These are phyloP conservation scores for Meandrina meandrites DNA, from an alignment of 92 coral and sea anemone genomes.

Conservation along the genomic window DNA sequence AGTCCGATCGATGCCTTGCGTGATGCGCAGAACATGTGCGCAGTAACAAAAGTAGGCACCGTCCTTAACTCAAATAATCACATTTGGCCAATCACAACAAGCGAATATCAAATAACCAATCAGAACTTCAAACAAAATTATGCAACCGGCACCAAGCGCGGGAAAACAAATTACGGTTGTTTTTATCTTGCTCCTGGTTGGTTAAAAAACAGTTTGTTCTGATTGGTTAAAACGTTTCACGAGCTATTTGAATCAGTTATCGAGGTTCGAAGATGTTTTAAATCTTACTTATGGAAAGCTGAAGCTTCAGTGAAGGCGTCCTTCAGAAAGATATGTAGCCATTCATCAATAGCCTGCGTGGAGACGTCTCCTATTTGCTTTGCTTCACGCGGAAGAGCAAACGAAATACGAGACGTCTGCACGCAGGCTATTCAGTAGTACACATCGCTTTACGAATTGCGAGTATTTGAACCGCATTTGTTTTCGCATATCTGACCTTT, in stretches of 20 bases:
- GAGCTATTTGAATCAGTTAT: too few relatives aligned
- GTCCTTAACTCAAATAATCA: background rate
- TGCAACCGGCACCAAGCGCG: background rate
- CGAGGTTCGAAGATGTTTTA: too few relatives aligned
- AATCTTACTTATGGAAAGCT: too few relatives aligned
- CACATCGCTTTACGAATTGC: background rate
- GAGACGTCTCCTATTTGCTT: too few relatives aligned
- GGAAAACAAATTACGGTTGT: background rate
- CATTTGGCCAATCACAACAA: background rate
- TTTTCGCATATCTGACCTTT: background rate
- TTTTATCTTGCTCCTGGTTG: background rate
- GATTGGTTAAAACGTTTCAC: background rate
- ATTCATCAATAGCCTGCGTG: too few relatives aligned
- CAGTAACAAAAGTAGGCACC: background rate
- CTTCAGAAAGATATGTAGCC: background rate
- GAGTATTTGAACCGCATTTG: too few relatives aligned
- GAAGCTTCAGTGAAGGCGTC: background rate
- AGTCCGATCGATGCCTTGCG: too few relatives aligned
- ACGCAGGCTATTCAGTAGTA: too few relatives aligned
- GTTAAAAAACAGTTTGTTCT: background rate
- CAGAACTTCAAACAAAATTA: background rate
- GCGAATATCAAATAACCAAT: background rate
- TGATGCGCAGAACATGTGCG: too few relatives aligned
- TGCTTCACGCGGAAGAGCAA: too few relatives aligned
- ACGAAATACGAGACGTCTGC: too few relatives aligned